A percentile compares a stretch with the other conserved stretches of the same genome.
Evolutionary conservation across 2,797 vertebrate species (phyloP).

Genomic region (Malacoctenus gilli): DNA sequence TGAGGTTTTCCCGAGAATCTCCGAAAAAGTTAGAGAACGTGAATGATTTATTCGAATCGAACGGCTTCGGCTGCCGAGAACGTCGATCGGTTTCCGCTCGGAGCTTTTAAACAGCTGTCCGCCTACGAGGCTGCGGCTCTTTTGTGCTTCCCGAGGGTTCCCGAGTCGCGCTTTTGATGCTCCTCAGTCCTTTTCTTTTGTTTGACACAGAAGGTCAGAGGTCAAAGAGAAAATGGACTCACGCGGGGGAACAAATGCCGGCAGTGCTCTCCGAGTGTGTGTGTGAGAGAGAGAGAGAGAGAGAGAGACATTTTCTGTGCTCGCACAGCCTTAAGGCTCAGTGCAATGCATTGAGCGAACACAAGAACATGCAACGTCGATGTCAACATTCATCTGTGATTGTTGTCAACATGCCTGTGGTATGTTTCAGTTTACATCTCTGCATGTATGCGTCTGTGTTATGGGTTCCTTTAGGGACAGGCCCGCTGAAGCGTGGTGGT

Average conservation of each 20-base stretch:
- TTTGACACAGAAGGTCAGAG: slow-evolving; percentile 36
- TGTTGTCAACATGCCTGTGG: slow-evolving; percentile 1
- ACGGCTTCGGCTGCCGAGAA: not conserved
- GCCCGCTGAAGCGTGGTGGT: slow-evolving; percentile 8
- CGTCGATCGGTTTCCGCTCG: not conserved
- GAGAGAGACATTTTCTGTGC: slow-evolving; percentile 49
- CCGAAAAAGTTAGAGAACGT: not conserved
- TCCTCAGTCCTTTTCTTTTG: slow-evolving; percentile 13
- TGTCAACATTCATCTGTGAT: slow-evolving; percentile 4
- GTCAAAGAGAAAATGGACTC: slow-evolving; percentile 37
- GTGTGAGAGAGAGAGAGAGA: too few relatives aligned
- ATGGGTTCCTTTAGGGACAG: slow-evolving; percentile 8
- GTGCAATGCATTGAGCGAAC: not conserved
- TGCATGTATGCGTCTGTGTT: slow-evolving; percentile 14
- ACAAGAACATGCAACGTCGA: not conserved
- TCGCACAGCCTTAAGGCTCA: not conserved
- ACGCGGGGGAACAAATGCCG: slow-evolving; percentile 16
- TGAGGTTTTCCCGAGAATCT: not conserved
- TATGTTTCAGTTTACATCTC: slow-evolving; percentile 40
- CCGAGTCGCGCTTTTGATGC: slow-evolving; percentile 8
- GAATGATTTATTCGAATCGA: too few relatives aligned
- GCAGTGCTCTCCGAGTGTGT: slow-evolving; percentile 20
- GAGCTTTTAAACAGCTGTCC: not conserved
- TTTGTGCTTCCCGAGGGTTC: not conserved
- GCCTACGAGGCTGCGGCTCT: too few relatives aligned